Conservation (phyloP, 1,140 invertebrate genomes). For the Zophobas atratus region DNA sequence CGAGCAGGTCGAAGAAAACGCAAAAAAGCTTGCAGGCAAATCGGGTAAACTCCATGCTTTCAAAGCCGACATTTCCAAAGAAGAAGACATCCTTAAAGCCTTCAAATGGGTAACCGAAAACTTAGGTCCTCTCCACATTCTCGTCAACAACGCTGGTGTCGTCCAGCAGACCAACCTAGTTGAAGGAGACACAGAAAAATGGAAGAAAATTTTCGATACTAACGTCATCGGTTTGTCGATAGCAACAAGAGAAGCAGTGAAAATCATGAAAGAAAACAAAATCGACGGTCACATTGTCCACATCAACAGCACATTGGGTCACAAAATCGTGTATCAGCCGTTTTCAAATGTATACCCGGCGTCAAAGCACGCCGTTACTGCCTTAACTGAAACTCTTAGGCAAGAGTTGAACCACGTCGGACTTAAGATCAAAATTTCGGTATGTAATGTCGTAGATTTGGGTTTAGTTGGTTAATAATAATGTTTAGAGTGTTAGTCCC, state of each 20-base stretch:
- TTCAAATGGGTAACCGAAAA: constrained; percentile 76
- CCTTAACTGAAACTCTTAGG: too few relatives aligned
- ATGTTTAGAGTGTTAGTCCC: too few relatives aligned
- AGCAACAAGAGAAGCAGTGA: constrained; percentile 72
- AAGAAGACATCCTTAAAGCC: constrained; percentile 75
- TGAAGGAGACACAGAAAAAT: constrained; percentile 41
- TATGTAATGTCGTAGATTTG: too few relatives aligned
- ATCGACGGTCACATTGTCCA: constrained; percentile 63
- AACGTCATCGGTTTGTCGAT: constrained; percentile 73
- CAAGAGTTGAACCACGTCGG: too few relatives aligned
- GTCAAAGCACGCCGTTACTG: too few relatives aligned
- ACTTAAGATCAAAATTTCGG: too few relatives aligned
- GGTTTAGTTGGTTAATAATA: too few relatives aligned
- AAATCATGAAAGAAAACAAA: constrained; percentile 70
- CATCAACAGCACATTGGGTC: constrained; percentile 72
- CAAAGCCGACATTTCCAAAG: constrained; percentile 77
- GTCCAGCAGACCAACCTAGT: background rate
- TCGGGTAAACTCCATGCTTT: constrained; percentile 68
- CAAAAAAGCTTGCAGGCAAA: constrained; percentile 35
- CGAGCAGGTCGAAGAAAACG: background rate
- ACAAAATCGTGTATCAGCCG: constrained; percentile 69
- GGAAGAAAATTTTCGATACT: constrained; percentile 68
- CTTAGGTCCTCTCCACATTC: constrained; percentile 77
- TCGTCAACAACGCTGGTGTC: constrained; percentile 81
- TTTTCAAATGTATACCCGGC: constrained; percentile 48